Evolutionary conservation across 2,888 invertebrate species (phyloP).

Genomic region (Gryllus longicercus): DNA sequence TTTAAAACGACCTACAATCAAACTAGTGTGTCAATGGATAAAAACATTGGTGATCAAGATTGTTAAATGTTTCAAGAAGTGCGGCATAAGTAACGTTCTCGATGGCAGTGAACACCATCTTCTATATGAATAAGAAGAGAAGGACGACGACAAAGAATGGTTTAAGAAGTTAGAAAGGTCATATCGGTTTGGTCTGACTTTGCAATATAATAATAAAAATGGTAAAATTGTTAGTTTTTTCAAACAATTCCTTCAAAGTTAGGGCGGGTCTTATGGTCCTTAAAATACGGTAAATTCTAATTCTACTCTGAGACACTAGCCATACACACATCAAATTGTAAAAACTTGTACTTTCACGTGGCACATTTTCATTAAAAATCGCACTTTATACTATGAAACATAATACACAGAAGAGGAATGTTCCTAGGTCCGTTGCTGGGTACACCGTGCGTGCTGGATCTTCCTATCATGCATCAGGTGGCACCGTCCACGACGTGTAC

Average conservation of each 20-base stretch:
- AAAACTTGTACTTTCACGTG: too few species aligned
- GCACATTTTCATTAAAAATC: too few species aligned
- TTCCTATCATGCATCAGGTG: too few species aligned
- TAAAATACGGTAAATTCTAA: not conserved
- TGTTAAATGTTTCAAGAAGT: conserved; percentile 20
- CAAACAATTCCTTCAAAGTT: not conserved
- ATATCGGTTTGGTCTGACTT: not conserved
- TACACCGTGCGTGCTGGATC: too few species aligned
- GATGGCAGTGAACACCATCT: conserved; percentile 3
- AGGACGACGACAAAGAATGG: not conserved
- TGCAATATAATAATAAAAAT: not conserved
- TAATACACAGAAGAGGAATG: too few species aligned
- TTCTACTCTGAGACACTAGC: too few species aligned
- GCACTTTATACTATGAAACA: too few species aligned
- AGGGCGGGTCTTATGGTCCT: not conserved
- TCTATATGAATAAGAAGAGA: not conserved
- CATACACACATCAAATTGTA: too few species aligned
- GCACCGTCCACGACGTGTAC: too few species aligned
- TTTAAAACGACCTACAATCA: conserved; percentile 24
- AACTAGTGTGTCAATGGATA: conserved; percentile 5
- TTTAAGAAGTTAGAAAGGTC: not conserved
- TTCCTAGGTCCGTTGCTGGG: too few species aligned
- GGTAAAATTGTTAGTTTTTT: not conserved
- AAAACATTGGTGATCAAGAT: not conserved
- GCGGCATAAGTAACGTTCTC: conserved; percentile 24